Evolutionary conservation across 2,888 invertebrate genomes (phyloP).

Genomic region (Dichetophora obliterata): DNA sequence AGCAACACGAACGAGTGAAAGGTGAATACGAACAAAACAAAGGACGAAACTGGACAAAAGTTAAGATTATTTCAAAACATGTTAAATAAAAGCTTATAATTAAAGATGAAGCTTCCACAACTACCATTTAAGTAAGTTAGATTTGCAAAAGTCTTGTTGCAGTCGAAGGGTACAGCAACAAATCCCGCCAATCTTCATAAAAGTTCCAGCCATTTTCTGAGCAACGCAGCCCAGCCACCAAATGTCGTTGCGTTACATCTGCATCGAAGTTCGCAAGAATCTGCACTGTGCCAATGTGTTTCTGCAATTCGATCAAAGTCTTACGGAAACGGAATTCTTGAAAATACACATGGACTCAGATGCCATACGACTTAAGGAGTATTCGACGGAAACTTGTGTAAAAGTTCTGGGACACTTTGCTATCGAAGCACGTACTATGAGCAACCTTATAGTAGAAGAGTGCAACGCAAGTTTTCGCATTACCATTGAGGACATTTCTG

Average conservation of each 20-base stretch:
- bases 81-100: too few species aligned
- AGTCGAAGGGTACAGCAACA: not conserved
- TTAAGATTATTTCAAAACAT: not conserved
- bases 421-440: conserved; percentile 57
- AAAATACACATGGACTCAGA: conserved; percentile 51
- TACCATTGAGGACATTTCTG: conserved; percentile 51
- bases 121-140: too few species aligned
- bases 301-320: conserved; percentile 57
- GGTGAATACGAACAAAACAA: not conserved
- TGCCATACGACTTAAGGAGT: conserved; percentile 47
- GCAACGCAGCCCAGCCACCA: not conserved
- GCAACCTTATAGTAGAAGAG: conserved; percentile 54
- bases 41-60: not conserved
- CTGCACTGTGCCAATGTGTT: conserved; percentile 62
- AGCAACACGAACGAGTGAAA: not conserved
- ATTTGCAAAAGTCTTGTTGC: too few species aligned
- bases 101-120: too few species aligned
- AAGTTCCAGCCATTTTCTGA: not conserved
- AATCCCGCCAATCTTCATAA: not conserved
- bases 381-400: conserved; percentile 49
- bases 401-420: conserved; percentile 52
- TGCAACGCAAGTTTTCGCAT: conserved; percentile 63
- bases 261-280: conserved; percentile 64
- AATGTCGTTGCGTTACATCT: conserved; percentile 59
- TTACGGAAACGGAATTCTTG: conserved; percentile 54